Base-by-base conservation (phyloP, 2,888 invertebrate genomes). In the Cantharis lateralis region DNA sequence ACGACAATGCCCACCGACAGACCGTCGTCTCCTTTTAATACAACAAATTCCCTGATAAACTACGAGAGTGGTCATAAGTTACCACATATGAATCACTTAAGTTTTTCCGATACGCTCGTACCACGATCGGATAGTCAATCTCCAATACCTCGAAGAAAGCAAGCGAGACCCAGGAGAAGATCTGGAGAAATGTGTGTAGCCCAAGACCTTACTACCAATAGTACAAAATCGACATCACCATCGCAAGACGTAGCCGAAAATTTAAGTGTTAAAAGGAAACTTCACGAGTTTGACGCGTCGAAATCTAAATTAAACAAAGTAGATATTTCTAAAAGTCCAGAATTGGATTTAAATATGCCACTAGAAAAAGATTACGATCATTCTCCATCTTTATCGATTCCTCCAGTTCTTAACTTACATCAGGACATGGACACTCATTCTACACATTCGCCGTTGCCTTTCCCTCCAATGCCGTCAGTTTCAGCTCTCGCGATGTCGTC, bases 91-190 rank as follows among this genome's bases (percentile, higher is more conserved):
- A 86, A 88, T 63, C 85, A 88, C 75, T 80, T 87, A 24, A 84
- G 85, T 1, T 88, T 91, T 89, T 26, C 78, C 13, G 88, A 89
- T 48, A 84, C 85, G 71, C 82, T 85, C 81, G 79, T 84, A 83
- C 76, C 86, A 78, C 78, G 88, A 80, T 88, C 89, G 88, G 78
- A 89, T 89, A 94, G 95, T 82, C 92, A 93, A 73, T 95, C 95
- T 76, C 95, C 95, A n/a, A 91, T 94, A 89, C 95, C 96, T 0
- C 90, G 96, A 78, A 90, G 96, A 80, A 96, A 96, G 85, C 96
- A 96, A 88, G 96, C 96, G 9, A 90, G 96, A 70, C 96, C 96
- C 3, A 90, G 96, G 68, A 91, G 96, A 80, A 91, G 96, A 84
- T 96, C 96, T 0, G 95, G 96, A 7, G 96, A 96, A 83, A 82